Conservation (phyloP, 2,888 invertebrate genomes). For the Acrocyrtus sp. region DNA sequence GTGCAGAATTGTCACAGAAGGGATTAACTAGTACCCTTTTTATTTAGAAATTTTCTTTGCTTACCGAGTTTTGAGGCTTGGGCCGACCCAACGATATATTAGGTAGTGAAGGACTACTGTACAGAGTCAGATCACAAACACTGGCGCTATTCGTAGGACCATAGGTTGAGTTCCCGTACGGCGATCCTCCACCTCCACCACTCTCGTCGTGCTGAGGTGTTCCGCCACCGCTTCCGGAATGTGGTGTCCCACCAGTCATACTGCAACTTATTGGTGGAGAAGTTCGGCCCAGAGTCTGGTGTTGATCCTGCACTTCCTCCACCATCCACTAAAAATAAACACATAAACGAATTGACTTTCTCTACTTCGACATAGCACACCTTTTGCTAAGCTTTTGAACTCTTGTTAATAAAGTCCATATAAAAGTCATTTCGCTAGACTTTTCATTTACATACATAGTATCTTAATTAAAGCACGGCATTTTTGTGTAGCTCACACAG, state of each 20-base stretch:
- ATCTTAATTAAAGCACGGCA: too few species aligned
- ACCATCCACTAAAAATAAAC: constrained; percentile 66
- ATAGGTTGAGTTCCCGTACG: constrained; percentile 70
- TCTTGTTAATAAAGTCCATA: neutral
- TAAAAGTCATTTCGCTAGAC: too few species aligned
- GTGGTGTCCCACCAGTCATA: constrained; percentile 65
- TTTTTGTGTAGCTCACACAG: neutral
- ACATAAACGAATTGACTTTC: neutral
- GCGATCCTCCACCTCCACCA: constrained; percentile 78
- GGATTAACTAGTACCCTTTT: neutral
- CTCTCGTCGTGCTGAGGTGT: constrained; percentile 79
- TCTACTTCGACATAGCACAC: neutral
- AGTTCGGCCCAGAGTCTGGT: constrained; percentile 80
- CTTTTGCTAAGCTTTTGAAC: neutral
- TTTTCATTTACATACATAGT: too few species aligned
- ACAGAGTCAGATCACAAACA: constrained; percentile 79
- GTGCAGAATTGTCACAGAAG: neutral
- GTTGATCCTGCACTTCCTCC: constrained; percentile 70
- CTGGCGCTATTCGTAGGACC: constrained; percentile 70
- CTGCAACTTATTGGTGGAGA: constrained; percentile 72
- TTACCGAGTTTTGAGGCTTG: constrained; percentile 65
- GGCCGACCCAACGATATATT: constrained; percentile 94
- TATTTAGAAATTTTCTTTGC: neutral
- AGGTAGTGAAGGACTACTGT: constrained; percentile 96
- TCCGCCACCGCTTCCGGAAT: constrained; percentile 71